A percentile compares a stretch with the other conserved stretches of the same genome.
Evolutionary conservation across 2,888 invertebrate species (phyloP).

Genomic region (Dusona sp.): DNA sequence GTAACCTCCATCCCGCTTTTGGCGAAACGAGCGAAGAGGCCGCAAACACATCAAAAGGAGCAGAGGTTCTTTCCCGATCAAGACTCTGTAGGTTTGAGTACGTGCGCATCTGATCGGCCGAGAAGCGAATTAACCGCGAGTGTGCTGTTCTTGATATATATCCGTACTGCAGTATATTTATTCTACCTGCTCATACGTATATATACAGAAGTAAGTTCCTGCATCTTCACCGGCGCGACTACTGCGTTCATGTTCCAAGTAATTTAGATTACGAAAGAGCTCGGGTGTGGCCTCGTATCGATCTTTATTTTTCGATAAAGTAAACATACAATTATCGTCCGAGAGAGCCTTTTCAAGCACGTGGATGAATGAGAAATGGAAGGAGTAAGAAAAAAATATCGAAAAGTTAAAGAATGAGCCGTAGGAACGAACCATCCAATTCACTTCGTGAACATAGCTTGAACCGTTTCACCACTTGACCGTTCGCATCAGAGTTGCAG

Average conservation of each 20-base stretch:
- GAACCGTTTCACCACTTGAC: neutral
- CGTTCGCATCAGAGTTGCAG: neutral
- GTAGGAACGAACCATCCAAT: slow-evolving; percentile 1
- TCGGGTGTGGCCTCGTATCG: slow-evolving; percentile 64
- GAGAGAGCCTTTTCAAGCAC: slow-evolving; percentile 9
- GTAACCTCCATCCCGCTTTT: slow-evolving; percentile 54
- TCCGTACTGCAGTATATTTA: slow-evolving; percentile 18
- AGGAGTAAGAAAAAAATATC: slow-evolving; percentile 17
- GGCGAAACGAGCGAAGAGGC: slow-evolving; percentile 44
- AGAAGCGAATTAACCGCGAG: slow-evolving; percentile 57
- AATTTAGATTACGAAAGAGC: slow-evolving; percentile 71
- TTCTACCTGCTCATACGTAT: slow-evolving; percentile 29
- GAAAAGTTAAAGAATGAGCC: neutral
- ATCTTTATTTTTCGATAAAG: slow-evolving; percentile 73
- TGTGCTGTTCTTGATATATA: slow-evolving; percentile 23
- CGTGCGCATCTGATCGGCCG: slow-evolving; percentile 54
- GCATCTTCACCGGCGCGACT: slow-evolving; percentile 6
- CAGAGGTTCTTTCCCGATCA: slow-evolving; percentile 43
- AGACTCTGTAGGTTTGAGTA: slow-evolving; percentile 47
- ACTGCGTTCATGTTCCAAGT: slow-evolving; percentile 55
- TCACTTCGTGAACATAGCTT: neutral
- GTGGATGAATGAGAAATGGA: slow-evolving; percentile 19
- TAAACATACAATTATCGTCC: slow-evolving; percentile 73
- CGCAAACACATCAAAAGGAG: slow-evolving; percentile 21
- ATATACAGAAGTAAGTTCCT: slow-evolving; percentile 26